Evolutionary conservation across 2,113 vertebrate species (phyloP), one percentile per base, ranked within the genome.

Genomic region (Pseudolaguvia tuberculata): DNA sequence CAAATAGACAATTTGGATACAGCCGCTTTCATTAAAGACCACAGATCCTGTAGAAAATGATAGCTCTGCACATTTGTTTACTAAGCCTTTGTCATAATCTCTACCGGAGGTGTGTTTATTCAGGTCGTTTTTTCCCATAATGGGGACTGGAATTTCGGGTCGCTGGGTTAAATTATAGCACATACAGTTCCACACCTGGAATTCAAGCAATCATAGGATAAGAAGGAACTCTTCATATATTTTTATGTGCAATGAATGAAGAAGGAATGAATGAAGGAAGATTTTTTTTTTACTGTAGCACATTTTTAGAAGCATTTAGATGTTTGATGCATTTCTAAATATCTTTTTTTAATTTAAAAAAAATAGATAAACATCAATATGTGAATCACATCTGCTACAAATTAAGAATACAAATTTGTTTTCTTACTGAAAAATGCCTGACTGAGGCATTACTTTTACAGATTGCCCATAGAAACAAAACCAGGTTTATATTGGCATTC

Each of bases 21-120:
- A 83, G 79, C 83, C 68, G 77, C 79, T 86, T 88, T 90, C 89
- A 90, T 90, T 89, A 87, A 80, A 88, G 87, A 88, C 86, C 79
- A 82, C 69, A 69, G 59, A 74, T 79, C 71, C 72, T 27, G 67
- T 83, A 78, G 78, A 89, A 89, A 91, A 56, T 90, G 85, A 89
- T 81, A 89, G 88, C 80, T 76, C 81, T 87, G 75, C 77, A 81
- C 78, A 67, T 82, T 82, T 76, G 84, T 82, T 80, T 81, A 84
- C 83, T 73, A 53, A 25, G 73, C 45, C 83, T 82, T 81, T 80
- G 72, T 87, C 70, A 58, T 67, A 51, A 80, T 85, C 83, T 83
- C 63, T 83, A 81, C 79, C 76, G 56, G 75, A 80, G 84, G 84
- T 84, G 84, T 84, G 85, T 88, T 88, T 86, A 81, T 86, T 90